A percentile compares a stretch with the other conserved stretches of the same genome.
These are phyloP conservation scores for Mesembrinibis cayennensis DNA, from an alignment of 2,113 vertebrate genomes.

Conservation along the genomic window DNA sequence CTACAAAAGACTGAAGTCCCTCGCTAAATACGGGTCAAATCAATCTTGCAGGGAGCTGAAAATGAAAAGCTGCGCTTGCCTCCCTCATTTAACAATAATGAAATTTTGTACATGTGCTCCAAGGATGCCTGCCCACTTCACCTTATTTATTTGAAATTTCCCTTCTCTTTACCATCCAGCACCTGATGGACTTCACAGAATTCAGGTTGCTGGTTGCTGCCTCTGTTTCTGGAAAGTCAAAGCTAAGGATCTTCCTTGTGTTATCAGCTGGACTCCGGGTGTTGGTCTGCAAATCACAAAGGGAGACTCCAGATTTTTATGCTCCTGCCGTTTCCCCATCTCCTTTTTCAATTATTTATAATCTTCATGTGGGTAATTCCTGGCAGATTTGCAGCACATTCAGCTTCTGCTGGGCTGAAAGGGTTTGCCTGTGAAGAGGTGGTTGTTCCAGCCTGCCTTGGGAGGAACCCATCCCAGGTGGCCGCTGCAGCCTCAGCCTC, in stretches of 20 bases:
- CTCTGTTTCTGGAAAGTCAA: neutral
- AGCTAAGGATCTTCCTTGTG: neutral
- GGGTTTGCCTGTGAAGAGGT: neutral
- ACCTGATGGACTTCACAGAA: neutral
- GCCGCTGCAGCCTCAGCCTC: neutral
- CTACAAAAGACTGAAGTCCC: constrained; percentile 51
- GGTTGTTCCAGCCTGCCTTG: neutral
- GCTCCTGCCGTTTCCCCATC: neutral
- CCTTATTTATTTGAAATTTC: constrained; percentile 27
- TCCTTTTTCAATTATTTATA: neutral
- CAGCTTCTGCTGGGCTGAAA: neutral
- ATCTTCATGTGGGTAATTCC: neutral
- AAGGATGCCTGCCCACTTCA: neutral
- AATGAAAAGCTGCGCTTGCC: constrained; percentile 44
- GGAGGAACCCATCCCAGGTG: neutral
- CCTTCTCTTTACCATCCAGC: neutral
- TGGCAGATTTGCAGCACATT: neutral
- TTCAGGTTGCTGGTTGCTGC: neutral
- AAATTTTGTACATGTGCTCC: constrained; percentile 7
- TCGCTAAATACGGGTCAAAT: constrained; percentile 40
- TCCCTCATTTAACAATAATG: constrained; percentile 27
- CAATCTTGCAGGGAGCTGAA: constrained; percentile 47
- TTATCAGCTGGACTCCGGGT: neutral
- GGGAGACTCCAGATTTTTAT: neutral
- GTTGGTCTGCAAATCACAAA: neutral